Evolutionary conservation across 37 sponge, comb jelly and placozoan genomes (phyloP), one percentile per base, ranked within the genome.

Genomic region (Beroe forskalii): DNA sequence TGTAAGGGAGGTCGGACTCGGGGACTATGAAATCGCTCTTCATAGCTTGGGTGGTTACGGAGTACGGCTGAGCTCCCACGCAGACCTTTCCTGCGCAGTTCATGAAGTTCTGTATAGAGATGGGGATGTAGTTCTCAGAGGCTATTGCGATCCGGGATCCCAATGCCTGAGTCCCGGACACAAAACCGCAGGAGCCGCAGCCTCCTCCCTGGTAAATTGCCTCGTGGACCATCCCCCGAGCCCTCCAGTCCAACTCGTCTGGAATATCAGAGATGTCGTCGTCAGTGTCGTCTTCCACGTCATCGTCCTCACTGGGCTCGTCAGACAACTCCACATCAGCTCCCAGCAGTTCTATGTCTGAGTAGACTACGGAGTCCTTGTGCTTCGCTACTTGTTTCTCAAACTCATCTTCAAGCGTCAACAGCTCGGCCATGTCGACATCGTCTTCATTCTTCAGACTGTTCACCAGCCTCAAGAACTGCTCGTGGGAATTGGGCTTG

Each of bases 81-180:
- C 75, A 72, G 9, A 30, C 19, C 40, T 72, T 72, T 12, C 40
- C 40, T 6, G 39, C 75, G 75, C 75, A 72, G 75, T 33, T 72
- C 75, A 72, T 72, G 75, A 72, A 72, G 38, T 72, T 37, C 75
- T 72, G 75, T 35, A 72, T 72, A 39, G 75, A 72, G 39, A 36
- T 35, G 4, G 40, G 75, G 75, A 72, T 20, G 9, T 32, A 72
- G 75, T 72, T 33, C 75, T 72, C 75, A 20, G 75, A 32, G 40
- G 33, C 30, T 1, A 6, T 4, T 4, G 75, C 75, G 14, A 72
- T 72, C 75, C 75, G 23, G 14, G 75, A 23, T 37, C 35, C 75
- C 37, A 72, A 37, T 38, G 40, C 30, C 40, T 38, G 75, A 32
- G 75, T 72, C 37, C 40, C 75, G 33, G 75, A 32, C 2, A 38